phyloP scores from a whole-genome alignment of 2,888 invertebrate genomes.

The Papilio gigon region DNA sequence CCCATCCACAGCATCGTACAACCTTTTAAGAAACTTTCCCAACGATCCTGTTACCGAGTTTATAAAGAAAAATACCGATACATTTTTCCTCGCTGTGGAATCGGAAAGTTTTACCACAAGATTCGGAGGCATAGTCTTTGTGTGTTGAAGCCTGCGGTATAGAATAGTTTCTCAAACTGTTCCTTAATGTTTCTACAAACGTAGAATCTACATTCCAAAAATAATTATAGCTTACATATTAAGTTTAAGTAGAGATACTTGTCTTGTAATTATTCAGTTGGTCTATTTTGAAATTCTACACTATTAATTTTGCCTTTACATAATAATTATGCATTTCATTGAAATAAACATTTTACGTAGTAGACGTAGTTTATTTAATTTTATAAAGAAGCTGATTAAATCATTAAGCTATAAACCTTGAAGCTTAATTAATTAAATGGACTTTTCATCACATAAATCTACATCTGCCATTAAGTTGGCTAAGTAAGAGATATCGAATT shows the following conservation, averaged over 20 bases:
- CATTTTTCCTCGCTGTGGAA: conserved; percentile 49
- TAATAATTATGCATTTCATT: neutral
- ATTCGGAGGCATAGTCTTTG: conserved; percentile 45
- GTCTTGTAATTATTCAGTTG: neutral
- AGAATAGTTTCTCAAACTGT: conserved; percentile 31
- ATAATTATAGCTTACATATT: neutral
- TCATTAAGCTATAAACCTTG: neutral
- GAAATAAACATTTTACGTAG: neutral
- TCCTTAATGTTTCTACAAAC: conserved; percentile 26
- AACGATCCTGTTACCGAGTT: conserved; percentile 60
- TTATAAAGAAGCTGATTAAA: neutral
- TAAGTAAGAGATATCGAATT: conserved; percentile 31
- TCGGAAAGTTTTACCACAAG: conserved; percentile 46
- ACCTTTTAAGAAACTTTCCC: conserved; percentile 59
- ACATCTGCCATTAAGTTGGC: conserved; percentile 17
- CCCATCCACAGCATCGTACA: conserved; percentile 52
- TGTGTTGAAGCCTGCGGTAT: conserved; percentile 37
- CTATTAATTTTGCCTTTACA: neutral
- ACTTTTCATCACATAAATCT: neutral
- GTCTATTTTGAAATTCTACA: neutral
- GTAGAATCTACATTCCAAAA: conserved; percentile 8
- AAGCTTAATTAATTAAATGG: neutral
- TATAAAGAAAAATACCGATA: conserved; percentile 60
- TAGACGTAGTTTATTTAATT: too few species aligned
- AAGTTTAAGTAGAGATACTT: neutral